A percentile compares a stretch with the other conserved stretches of the same genome.
phyloP scores from a whole-genome alignment of 2,113 vertebrate species.

The Ivindomyrus marchei region DNA sequence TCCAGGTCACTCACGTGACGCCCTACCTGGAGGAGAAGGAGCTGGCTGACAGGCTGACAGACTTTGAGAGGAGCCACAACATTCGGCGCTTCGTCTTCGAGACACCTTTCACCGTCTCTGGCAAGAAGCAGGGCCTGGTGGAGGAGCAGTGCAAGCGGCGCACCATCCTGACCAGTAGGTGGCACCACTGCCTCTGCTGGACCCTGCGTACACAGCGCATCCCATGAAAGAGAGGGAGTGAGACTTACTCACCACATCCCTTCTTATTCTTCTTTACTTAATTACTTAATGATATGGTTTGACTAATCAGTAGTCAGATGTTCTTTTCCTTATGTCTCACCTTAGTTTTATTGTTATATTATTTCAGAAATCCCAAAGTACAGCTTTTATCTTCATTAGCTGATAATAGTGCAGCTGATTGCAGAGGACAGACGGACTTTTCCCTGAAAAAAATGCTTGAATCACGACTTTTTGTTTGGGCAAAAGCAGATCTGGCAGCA shows the following conservation, averaged over 20 bases:
- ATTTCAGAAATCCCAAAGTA: conserved; percentile 43
- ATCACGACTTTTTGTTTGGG: neutral
- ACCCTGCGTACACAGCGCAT: neutral
- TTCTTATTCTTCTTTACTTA: neutral
- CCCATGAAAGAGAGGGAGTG: neutral
- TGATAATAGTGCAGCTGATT: conserved; percentile 17
- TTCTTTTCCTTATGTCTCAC: conserved; percentile 22
- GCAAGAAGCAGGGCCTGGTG: conserved; percentile 87
- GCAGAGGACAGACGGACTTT: neutral
- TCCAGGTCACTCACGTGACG: conserved; percentile 91
- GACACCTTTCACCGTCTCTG: conserved; percentile 92
- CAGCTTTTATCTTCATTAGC: conserved; percentile 34
- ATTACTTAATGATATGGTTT: neutral
- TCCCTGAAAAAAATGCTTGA: conserved; percentile 2
- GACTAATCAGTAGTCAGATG: neutral
- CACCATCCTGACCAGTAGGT: conserved; percentile 85
- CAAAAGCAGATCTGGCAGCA: neutral
- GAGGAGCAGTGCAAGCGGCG: conserved; percentile 94
- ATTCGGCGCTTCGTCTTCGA: conserved; percentile 96
- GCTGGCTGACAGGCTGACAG: conserved; percentile 82
- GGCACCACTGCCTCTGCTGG: neutral
- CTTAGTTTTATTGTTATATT: conserved; percentile 45
- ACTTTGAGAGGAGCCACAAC: conserved; percentile 93
- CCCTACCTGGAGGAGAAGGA: conserved; percentile 96
- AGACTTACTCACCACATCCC: neutral